Conservation (phyloP, 2,888 invertebrate species). For the Eupithecia exiguata region DNA sequence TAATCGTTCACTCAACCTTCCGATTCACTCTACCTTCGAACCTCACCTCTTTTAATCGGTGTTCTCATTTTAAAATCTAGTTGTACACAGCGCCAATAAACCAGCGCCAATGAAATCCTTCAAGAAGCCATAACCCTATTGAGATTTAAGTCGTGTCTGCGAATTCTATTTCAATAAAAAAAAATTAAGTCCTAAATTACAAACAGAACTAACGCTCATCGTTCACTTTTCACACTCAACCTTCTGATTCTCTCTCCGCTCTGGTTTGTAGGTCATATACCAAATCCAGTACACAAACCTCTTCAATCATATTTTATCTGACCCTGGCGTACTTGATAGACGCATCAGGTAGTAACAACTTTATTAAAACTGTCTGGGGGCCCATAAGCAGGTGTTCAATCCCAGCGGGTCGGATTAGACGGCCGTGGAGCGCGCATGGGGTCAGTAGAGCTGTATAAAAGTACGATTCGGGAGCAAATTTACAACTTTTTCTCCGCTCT, state of each 20-base stretch:
- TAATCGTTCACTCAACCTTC: too few relatives aligned
- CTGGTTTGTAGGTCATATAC: neutral
- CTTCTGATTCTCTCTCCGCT: neutral
- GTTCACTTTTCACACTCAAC: neutral
- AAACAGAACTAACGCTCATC: neutral
- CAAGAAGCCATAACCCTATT: neutral
- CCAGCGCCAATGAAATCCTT: neutral
- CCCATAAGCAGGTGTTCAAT: conserved; percentile 65
- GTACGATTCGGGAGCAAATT: conserved; percentile 79
- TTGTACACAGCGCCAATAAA: too few relatives aligned
- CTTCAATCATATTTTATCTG: conserved; percentile 36
- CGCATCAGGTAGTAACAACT: conserved; percentile 47
- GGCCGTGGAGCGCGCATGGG: conserved; percentile 66
- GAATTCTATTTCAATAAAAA: neutral
- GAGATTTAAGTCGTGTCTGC: neutral
- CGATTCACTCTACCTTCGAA: too few relatives aligned
- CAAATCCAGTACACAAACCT: neutral
- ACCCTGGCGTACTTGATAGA: conserved; percentile 33
- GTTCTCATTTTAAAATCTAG: neutral
- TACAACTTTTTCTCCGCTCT: conserved; percentile 78
- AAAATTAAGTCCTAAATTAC: neutral
- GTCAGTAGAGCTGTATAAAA: conserved; percentile 78
- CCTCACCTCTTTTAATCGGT: too few relatives aligned
- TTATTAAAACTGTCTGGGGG: conserved; percentile 57
- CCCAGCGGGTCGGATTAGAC: conserved; percentile 63